Percentiles rank a stretch among this genome's conserved stretches.
Conservation (phyloP, 2,797 vertebrate genomes). For the Heterohyrax brucei region DNA sequence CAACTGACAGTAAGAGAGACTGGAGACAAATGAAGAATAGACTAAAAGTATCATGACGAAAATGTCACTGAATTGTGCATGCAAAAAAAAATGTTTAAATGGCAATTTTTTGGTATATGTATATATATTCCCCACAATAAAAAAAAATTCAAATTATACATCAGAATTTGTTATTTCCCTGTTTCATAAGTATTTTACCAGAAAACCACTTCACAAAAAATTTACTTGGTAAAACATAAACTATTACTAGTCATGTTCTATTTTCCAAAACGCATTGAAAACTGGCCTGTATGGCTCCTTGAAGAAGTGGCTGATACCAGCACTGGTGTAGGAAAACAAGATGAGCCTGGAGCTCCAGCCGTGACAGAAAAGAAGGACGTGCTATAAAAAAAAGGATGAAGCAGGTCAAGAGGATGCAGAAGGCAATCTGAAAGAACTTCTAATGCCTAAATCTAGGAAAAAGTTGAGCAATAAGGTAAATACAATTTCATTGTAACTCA, state of each 20-base stretch:
- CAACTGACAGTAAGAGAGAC: neutral
- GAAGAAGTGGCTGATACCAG: constrained; percentile 55
- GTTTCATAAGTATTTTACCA: neutral
- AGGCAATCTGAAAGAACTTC: neutral
- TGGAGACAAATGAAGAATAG: neutral
- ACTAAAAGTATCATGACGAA: neutral
- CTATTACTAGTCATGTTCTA: constrained; percentile 16
- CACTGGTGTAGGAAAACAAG: neutral
- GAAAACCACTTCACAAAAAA: constrained; percentile 18
- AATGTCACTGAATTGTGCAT: neutral
- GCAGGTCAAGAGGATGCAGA: neutral
- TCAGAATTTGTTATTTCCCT: constrained; percentile 28
- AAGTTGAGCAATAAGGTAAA: neutral
- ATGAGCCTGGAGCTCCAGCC: neutral
- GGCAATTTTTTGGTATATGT: neutral
- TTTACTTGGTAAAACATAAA: constrained; percentile 18
- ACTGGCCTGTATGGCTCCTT: constrained; percentile 7
- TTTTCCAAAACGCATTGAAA: constrained; percentile 64
- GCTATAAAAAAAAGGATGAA: neutral
- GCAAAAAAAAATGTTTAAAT: neutral
- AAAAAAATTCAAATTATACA: neutral
- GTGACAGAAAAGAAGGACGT: constrained; percentile 5
- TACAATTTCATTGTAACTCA: constrained; percentile 33
- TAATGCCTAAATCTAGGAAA: neutral
- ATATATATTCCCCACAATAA: neutral